Percentiles rank a stretch among this genome's conserved stretches.
These are phyloP conservation scores for Allacma fusca DNA, from an alignment of 2,888 invertebrate genomes.

Conservation along the genomic window DNA sequence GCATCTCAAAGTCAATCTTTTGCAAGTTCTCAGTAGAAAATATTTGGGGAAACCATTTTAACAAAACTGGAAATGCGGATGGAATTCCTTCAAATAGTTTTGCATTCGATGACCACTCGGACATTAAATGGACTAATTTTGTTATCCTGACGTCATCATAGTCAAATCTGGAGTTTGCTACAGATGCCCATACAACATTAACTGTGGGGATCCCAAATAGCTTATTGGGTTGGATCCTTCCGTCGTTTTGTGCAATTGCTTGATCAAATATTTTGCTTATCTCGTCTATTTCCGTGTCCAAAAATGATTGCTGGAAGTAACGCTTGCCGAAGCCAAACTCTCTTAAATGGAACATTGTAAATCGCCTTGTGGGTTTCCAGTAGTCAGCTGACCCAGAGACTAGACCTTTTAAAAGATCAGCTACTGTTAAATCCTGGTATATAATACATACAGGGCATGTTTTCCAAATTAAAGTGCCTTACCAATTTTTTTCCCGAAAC, in stretches of 20 bases:
- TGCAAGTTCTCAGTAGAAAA: background rate
- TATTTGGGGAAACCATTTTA: constrained; percentile 2
- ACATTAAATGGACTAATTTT: background rate
- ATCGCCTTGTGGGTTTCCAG: constrained; percentile 1
- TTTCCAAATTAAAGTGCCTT: too few relatives aligned
- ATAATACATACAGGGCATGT: too few relatives aligned
- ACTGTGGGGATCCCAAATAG: constrained; percentile 14
- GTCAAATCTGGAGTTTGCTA: background rate
- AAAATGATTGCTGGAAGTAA: background rate
- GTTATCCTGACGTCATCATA: background rate
- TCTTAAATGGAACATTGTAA: background rate
- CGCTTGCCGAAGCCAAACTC: constrained; percentile 1
- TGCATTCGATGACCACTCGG: background rate
- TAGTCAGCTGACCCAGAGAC: background rate
- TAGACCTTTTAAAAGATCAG: too few relatives aligned
- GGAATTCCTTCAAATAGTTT: background rate
- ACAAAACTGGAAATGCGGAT: background rate
- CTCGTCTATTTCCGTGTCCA: background rate
- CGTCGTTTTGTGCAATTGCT: background rate
- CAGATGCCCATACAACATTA: constrained; percentile 4
- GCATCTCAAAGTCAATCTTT: background rate
- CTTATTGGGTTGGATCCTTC: background rate
- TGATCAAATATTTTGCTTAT: background rate
- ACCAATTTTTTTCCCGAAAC: too few relatives aligned
- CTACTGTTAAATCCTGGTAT: too few relatives aligned